Evolutionary conservation across 2,797 vertebrate species (phyloP).

Genomic region (Stomatorhinus walkeri): DNA sequence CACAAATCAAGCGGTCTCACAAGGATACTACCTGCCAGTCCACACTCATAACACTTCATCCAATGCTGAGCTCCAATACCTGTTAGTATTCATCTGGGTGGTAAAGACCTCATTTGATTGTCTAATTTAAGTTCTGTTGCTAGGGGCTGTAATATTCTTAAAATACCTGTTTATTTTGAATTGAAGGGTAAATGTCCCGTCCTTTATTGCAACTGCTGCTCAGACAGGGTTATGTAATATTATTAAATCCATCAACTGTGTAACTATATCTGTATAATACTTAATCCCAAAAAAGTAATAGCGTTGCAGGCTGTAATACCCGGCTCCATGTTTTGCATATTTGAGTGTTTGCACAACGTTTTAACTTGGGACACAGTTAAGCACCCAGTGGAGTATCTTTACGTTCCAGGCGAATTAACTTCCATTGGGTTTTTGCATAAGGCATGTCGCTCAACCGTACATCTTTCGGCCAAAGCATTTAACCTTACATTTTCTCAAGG

Average conservation of each 20-base stretch:
- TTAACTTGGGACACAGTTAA: background rate
- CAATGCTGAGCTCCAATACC: background rate
- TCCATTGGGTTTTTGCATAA: background rate
- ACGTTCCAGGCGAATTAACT: background rate
- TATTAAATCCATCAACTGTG: background rate
- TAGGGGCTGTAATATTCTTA: constrained; percentile 7
- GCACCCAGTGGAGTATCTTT: background rate
- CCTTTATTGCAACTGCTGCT: background rate
- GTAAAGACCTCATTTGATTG: background rate
- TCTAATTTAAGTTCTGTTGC: background rate
- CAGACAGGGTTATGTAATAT: background rate
- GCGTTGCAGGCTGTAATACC: background rate
- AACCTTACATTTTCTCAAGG: background rate
- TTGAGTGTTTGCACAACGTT: background rate
- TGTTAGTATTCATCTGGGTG: background rate
- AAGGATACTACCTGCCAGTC: background rate
- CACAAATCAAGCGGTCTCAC: background rate
- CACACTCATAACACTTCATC: background rate
- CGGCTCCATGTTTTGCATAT: background rate
- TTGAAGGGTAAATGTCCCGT: background rate
- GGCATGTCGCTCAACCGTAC: background rate
- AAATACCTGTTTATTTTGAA: background rate
- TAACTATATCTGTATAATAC: background rate
- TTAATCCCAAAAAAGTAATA: background rate
- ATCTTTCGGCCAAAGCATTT: background rate